Percentiles rank a stretch among this genome's conserved stretches.
Evolutionary conservation across 1,140 invertebrate genomes (phyloP).

Genomic region (Heliconius eleuchia): DNA sequence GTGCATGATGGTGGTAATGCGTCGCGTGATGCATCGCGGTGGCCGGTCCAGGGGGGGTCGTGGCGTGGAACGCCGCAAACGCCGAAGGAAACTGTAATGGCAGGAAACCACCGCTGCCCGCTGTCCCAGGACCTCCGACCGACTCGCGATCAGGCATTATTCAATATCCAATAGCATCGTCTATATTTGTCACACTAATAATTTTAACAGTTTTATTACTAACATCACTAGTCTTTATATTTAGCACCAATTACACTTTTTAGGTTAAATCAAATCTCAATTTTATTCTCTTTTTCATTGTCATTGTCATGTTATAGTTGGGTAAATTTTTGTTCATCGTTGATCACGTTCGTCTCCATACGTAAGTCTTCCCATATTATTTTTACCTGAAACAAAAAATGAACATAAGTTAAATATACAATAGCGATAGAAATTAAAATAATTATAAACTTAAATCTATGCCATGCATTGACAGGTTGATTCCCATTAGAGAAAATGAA

Average conservation of each 20-base stretch:
- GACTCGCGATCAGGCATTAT: slow-evolving; percentile 81
- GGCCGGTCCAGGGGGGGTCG: slow-evolving; percentile 71
- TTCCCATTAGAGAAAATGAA: no score
- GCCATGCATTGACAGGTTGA: no score
- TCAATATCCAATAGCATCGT: slow-evolving; percentile 59
- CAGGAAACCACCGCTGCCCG: slow-evolving; percentile 73
- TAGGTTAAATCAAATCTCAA: slow-evolving; percentile 68
- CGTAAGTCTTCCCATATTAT: slow-evolving; percentile 42
- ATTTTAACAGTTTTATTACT: slow-evolving; percentile 37
- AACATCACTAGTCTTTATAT: slow-evolving; percentile 41
- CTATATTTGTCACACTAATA: slow-evolving; percentile 34
- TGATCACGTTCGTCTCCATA: slow-evolving; percentile 28
- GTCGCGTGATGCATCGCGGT: slow-evolving; percentile 74
- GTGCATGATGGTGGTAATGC: slow-evolving; percentile 76
- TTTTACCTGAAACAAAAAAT: slow-evolving; percentile 64
- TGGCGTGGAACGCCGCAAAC: slow-evolving; percentile 83
- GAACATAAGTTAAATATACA: slow-evolving; percentile 16
- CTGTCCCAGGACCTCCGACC: slow-evolving; percentile 72
- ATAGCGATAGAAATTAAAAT: no score
- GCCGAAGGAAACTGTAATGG: slow-evolving; percentile 85
- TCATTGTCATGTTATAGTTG: slow-evolving; percentile 49
- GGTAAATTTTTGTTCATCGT: slow-evolving; percentile 46
- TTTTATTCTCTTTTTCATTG: slow-evolving; percentile 56
- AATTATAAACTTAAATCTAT: no score
- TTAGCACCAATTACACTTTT: slow-evolving; percentile 44